Percentiles rank a stretch among this genome's conserved stretches.
phyloP scores from a whole-genome alignment of 2,113 vertebrate species.

The Pedetes capensis region DNA sequence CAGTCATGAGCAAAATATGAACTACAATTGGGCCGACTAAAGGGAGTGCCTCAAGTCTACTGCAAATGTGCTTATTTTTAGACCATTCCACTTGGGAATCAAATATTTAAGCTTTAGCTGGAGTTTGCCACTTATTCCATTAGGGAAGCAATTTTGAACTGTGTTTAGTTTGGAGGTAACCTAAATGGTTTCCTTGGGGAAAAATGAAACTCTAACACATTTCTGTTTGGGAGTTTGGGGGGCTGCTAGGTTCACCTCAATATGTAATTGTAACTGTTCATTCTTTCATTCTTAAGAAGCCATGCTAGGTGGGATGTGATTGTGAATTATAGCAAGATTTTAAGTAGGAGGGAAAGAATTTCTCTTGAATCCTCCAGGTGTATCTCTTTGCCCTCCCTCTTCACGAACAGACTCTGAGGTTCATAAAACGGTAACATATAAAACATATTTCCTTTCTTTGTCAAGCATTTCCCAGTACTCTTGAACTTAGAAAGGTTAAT shows the following conservation, averaged over 20 bases:
- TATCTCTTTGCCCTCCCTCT: background rate
- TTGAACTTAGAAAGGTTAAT: background rate
- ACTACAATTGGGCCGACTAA: background rate
- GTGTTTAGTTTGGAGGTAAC: background rate
- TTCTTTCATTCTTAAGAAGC: background rate
- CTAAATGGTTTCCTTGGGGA: background rate
- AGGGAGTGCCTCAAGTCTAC: background rate
- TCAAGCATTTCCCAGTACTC: background rate
- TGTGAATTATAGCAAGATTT: background rate
- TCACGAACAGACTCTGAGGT: background rate
- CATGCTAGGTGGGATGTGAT: no score
- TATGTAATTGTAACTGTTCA: background rate
- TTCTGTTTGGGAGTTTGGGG: background rate
- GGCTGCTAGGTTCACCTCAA: background rate
- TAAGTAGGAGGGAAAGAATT: background rate
- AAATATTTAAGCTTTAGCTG: background rate
- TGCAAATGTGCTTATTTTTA: background rate
- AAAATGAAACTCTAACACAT: background rate
- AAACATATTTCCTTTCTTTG: conserved; percentile 8
- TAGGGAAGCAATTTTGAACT: background rate
- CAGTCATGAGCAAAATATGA: background rate
- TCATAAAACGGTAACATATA: conserved; percentile 3
- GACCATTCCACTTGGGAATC: background rate
- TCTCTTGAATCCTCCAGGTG: background rate
- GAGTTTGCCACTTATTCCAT: background rate